Conservation (phyloP, 2,113 vertebrate species). For the Colius striatus region DNA sequence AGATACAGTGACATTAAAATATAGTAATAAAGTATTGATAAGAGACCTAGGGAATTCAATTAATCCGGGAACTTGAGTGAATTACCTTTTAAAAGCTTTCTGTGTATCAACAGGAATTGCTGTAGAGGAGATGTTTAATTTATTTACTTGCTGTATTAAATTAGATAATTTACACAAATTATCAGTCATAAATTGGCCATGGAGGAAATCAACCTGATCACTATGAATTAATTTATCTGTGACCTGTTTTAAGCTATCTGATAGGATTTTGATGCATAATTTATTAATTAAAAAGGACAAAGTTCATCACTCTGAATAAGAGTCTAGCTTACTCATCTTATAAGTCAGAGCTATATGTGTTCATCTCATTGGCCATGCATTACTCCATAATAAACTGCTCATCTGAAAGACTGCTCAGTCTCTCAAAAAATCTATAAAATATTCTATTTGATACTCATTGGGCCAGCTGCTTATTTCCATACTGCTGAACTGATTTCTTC, state of each 20-base stretch:
- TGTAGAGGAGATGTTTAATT: conserved; percentile 48
- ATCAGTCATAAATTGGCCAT: conserved; percentile 40
- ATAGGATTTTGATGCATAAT: conserved; percentile 38
- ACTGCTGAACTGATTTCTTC: conserved; percentile 70
- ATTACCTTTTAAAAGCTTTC: conserved; percentile 36
- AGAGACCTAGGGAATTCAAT: conserved; percentile 20
- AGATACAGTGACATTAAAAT: not conserved
- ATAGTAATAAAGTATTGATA: not conserved
- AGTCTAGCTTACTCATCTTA: not conserved
- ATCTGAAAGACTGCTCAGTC: conserved; percentile 2
- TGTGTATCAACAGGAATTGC: conserved; percentile 16
- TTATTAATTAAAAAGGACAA: conserved; percentile 66
- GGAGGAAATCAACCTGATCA: conserved; percentile 44
- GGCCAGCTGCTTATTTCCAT: conserved; percentile 60
- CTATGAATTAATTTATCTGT: conserved; percentile 50
- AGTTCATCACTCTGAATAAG: conserved; percentile 20
- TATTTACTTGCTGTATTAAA: conserved; percentile 60
- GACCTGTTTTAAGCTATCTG: conserved; percentile 59
- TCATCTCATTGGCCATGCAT: not conserved
- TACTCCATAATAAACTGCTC: not conserved
- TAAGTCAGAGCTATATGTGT: conserved; percentile 3
- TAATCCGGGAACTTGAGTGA: conserved; percentile 36
- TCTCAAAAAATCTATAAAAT: conserved; percentile 23
- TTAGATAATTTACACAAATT: conserved; percentile 66
- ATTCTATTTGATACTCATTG: conserved; percentile 1